phyloP scores from a whole-genome alignment of 2,888 invertebrate species.

The Brachyptera putata region DNA sequence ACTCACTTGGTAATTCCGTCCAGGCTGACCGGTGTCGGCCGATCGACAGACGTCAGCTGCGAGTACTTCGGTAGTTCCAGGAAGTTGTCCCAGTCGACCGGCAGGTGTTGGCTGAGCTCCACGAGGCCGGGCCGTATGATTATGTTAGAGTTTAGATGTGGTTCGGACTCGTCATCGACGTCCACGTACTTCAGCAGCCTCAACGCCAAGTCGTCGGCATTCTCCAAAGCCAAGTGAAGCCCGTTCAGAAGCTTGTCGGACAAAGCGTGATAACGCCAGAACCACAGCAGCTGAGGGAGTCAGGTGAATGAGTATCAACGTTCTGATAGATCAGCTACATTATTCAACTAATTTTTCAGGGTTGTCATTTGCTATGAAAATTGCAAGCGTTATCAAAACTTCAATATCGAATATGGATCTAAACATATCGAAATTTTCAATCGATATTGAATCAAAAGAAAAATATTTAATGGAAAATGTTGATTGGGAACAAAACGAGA shows the following conservation, averaged over 20 bases:
- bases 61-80: constrained; percentile 37
- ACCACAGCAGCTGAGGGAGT: constrained; percentile 29
- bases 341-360: neutral
- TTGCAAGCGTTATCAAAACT: too few relatives aligned
- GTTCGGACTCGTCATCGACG: constrained; percentile 34
- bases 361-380: too few relatives aligned
- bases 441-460: too few relatives aligned
- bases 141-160: constrained; percentile 31
- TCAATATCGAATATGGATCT: too few relatives aligned
- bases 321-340: neutral
- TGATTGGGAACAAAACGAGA: too few relatives aligned
- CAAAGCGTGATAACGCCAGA: constrained; percentile 33
- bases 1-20: neutral
- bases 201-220: constrained; percentile 35
- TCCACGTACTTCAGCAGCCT: constrained; percentile 34
- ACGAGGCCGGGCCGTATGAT: constrained; percentile 37
- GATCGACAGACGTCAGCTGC: constrained; percentile 26
- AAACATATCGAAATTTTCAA: too few relatives aligned
- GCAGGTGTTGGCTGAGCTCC: constrained; percentile 38
- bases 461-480: too few relatives aligned
- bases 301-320: neutral
- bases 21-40: neutral
- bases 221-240: constrained; percentile 31
- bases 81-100: constrained; percentile 40
- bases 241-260: constrained; percentile 32